Evolutionary conservation across 2,113 vertebrate genomes (phyloP), one percentile per base, ranked within the genome.

Genomic region (Oenanthe melanoleuca): DNA sequence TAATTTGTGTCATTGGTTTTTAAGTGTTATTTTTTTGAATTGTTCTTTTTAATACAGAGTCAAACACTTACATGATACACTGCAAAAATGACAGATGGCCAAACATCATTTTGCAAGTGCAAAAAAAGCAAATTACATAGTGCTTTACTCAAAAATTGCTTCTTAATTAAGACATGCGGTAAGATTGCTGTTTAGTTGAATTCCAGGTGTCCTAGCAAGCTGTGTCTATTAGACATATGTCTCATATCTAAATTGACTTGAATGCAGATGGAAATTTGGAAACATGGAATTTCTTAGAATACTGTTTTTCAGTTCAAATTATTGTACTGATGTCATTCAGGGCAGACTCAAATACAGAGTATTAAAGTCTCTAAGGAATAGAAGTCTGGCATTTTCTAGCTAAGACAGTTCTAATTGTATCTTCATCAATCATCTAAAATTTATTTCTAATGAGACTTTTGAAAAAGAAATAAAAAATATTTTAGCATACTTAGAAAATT

Each of bases 221-320:
- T 80, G 21, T 71, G 42, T 20, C n/a, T 91, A 8, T 87, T 77
- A 47, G 78, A 66, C 14, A 55, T 77, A 37, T 74, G 52, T 44
- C 17, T 88, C 6, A 20, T 73, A 38, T 86, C 72, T 95, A 64
- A 90, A 64, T 18, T 64, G 26, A 92, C 56, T 77, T 77, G 19
- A 86, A 73, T 70, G 13, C 40, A 84, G 64, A 74, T 31, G 38
- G 77, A 94, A 86, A 95, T 93, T 93, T 89, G 55, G 37, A 89
- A 95, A 78, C 44, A n/a, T 47, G n/a, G 49, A 86, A 90, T 78
- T 95, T 92, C 80, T 90, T 95, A 92, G 90, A 86, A 88, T 93
- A 66, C 60, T 28, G 6, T 90, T 94, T 93, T 44, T 67, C 42
- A 70, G 34, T 83, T 93, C 50, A 77, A 78, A 57, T 57, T 61